Percentiles rank a stretch among this genome's conserved stretches.
Conservation (phyloP, 2,888 invertebrate species). For the Seira sanloemensis region DNA sequence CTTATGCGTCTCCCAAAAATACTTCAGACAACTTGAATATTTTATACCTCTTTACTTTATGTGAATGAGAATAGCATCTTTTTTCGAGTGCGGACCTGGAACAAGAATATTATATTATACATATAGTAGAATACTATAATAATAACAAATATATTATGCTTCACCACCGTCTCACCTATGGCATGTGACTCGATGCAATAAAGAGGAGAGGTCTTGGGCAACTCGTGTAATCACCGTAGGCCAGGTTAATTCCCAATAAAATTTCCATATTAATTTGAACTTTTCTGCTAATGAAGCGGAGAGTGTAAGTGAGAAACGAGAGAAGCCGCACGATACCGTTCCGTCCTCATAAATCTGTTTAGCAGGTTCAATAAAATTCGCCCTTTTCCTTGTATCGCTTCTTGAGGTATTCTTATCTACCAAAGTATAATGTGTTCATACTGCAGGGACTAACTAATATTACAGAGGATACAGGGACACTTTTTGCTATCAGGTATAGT, state of each 20-base stretch:
- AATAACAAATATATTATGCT: no score
- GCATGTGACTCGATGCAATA: background rate
- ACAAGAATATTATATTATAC: no score
- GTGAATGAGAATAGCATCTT: background rate
- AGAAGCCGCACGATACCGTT: conserved; percentile 46
- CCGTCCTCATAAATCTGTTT: conserved; percentile 44
- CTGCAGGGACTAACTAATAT: background rate
- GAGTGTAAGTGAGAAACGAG: conserved; percentile 48
- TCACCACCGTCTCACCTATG: no score
- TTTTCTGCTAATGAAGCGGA: conserved; percentile 62
- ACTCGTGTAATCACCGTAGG: background rate
- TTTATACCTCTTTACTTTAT: background rate
- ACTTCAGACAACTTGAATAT: conserved; percentile 11
- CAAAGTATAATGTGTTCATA: background rate
- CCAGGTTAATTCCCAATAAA: conserved; percentile 35
- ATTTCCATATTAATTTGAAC: conserved; percentile 59
- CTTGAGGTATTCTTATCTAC: conserved; percentile 58
- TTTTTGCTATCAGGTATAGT: no score
- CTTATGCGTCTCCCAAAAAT: conserved; percentile 38
- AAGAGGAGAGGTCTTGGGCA: no score
- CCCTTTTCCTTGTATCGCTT: conserved; percentile 21
- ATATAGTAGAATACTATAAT: no score
- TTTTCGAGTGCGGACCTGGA: no score
- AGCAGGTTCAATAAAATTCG: conserved; percentile 18
- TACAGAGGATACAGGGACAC: no score